Percentiles rank a stretch among this genome's conserved stretches.
Conservation (phyloP, 1,140 invertebrate genomes). For the Leptoteleia sp. region DNA sequence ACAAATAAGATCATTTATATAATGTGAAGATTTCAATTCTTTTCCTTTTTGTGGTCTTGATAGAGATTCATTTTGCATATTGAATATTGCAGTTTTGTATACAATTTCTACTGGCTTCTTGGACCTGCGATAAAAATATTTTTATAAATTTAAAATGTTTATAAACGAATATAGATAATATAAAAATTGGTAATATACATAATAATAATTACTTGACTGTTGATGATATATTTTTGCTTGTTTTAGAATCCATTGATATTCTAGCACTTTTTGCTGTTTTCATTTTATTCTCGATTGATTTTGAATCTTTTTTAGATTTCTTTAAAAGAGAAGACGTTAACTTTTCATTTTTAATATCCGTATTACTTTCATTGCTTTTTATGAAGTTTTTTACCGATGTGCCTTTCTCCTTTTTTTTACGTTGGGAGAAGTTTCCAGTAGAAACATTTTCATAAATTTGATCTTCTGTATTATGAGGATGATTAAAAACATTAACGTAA, state of each 20-base stretch:
- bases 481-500: constrained; percentile 41
- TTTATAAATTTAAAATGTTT: no score
- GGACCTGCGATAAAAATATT: constrained; percentile 40
- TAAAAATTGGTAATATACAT: neutral
- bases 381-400: neutral
- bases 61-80: constrained; percentile 76
- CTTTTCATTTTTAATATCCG: constrained; percentile 15
- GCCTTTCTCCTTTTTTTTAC: constrained; percentile 5
- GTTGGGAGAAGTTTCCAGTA: constrained; percentile 1
- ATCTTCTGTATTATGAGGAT: constrained; percentile 1
- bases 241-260: neutral
- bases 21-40: constrained; percentile 61
- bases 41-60: constrained; percentile 64
- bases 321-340: neutral
- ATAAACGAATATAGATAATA: neutral
- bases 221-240: neutral
- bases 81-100: constrained; percentile 74
- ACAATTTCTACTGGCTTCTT: constrained; percentile 74
- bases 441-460: constrained; percentile 43
- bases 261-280: constrained; percentile 7
- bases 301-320: constrained; percentile 2
- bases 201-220: constrained; percentile 5
- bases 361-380: constrained; percentile 15
- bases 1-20: constrained; percentile 74
- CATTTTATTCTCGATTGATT: constrained; percentile 5